These are phyloP conservation scores for Stenolophus ochropezus DNA, from an alignment of 2,888 invertebrate species.

Conservation along the genomic window DNA sequence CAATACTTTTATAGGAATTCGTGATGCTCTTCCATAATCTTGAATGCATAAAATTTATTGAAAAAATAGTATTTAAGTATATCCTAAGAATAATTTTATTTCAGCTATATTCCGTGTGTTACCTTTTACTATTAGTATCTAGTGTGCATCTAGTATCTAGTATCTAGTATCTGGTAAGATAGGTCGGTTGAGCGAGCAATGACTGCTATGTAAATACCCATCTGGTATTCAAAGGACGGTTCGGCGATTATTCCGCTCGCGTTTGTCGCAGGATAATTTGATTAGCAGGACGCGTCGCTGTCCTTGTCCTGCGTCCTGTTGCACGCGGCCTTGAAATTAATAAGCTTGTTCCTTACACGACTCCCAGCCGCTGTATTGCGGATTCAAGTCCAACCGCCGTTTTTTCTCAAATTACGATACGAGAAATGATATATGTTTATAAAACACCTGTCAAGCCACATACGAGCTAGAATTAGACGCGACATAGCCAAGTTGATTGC, in stretches of 20 bases:
- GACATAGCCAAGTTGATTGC: not conserved
- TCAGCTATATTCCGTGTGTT: too few species aligned
- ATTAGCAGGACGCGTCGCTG: conserved; percentile 34
- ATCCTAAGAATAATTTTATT: too few species aligned
- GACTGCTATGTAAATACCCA: conserved; percentile 32
- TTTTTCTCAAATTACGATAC: conserved; percentile 40
- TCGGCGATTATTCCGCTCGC: conserved; percentile 9
- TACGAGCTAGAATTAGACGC: conserved; percentile 17
- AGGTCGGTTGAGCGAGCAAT: not conserved
- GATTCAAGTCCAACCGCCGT: conserved; percentile 14
- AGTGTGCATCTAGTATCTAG: too few species aligned
- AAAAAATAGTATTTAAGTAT: too few species aligned
- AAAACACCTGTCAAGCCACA: conserved; percentile 31
- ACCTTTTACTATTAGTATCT: too few species aligned
- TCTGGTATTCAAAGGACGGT: conserved; percentile 8
- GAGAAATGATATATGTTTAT: conserved; percentile 44
- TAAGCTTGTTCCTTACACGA: conserved; percentile 42
- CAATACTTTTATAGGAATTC: too few species aligned
- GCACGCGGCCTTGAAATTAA: conserved; percentile 34
- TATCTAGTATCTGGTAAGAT: not conserved
- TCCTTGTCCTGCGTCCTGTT: conserved; percentile 23
- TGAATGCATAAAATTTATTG: too few species aligned
- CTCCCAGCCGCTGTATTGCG: conserved; percentile 36
- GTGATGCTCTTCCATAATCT: too few species aligned
- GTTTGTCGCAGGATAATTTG: conserved; percentile 37